Conservation (phyloP, 2,888 invertebrate genomes). For the Hartigia nigra region DNA sequence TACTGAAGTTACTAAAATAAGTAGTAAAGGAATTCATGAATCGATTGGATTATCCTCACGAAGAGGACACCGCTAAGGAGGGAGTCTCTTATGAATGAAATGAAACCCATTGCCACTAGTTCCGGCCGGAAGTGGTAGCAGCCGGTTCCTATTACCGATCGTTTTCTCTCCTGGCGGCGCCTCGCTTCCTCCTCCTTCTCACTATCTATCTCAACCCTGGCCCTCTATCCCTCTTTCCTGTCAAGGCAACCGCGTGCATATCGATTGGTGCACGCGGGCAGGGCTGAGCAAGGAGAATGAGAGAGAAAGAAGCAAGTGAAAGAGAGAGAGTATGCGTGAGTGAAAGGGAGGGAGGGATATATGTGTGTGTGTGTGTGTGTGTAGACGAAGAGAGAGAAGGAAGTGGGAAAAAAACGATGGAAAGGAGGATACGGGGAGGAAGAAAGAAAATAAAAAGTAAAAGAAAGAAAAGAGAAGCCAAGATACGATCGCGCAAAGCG, state of each 20-base stretch:
- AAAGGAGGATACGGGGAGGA: slow-evolving; percentile 17
- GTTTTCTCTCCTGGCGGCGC: neutral
- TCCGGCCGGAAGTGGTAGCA: neutral
- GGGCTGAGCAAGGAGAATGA: slow-evolving; percentile 15
- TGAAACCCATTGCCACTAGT: neutral
- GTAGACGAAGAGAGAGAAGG: neutral
- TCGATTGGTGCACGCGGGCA: slow-evolving; percentile 16
- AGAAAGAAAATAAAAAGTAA: neutral
- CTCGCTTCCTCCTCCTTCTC: neutral
- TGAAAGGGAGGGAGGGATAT: neutral
- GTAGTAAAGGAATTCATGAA: neutral
- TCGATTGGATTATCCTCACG: neutral
- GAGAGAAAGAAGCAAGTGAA: slow-evolving; percentile 18
- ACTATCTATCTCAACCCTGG: neutral
- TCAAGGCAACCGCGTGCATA: neutral
- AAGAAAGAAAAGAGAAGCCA: slow-evolving; percentile 7
- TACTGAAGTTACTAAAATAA: no score
- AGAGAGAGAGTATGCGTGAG: slow-evolving; percentile 7
- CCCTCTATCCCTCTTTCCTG: neutral
- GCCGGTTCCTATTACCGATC: neutral
- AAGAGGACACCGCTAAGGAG: neutral
- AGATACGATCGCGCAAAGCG: neutral
- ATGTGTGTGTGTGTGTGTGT: no score
- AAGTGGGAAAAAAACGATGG: neutral
- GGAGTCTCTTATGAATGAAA: neutral